Conservation (phyloP, 2,888 invertebrate genomes). For the Unio pictorum region DNA sequence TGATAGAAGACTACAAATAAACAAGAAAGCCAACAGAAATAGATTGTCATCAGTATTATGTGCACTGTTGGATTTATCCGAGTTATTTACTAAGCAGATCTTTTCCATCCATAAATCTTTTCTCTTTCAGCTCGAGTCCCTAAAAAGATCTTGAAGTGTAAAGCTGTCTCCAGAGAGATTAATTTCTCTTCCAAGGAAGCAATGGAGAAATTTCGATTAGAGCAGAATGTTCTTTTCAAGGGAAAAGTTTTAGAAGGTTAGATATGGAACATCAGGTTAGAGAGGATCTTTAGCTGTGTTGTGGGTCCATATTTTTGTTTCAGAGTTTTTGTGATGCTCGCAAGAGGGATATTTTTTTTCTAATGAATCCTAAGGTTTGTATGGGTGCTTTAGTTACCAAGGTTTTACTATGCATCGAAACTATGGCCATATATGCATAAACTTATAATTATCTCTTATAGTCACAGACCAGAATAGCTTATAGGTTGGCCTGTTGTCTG, state of each 20-base stretch:
- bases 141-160: conserved; percentile 94
- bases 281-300: too few relatives aligned
- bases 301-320: too few relatives aligned
- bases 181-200: conserved; percentile 81
- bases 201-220: conserved; percentile 96
- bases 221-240: conserved; percentile 84
- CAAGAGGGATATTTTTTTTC: too few relatives aligned
- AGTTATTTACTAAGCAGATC: background rate
- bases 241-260: conserved; percentile 88
- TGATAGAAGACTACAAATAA: too few relatives aligned
- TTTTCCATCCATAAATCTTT: background rate
- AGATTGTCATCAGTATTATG: too few relatives aligned
- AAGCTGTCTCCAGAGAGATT: conserved; percentile 76
- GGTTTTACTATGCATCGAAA: too few relatives aligned
- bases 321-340: too few relatives aligned
- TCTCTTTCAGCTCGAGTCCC: conserved; percentile 87
- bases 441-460: background rate
- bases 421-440: too few relatives aligned
- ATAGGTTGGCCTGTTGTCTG: background rate
- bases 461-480: background rate
- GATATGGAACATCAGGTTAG: background rate
- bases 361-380: too few relatives aligned
- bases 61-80: background rate
- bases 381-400: too few relatives aligned
- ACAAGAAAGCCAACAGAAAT: too few relatives aligned